Percentiles rank a stretch among this genome's conserved stretches.
Evolutionary conservation across 2,888 invertebrate species (phyloP).

Genomic region (Drymonia ruficornis): DNA sequence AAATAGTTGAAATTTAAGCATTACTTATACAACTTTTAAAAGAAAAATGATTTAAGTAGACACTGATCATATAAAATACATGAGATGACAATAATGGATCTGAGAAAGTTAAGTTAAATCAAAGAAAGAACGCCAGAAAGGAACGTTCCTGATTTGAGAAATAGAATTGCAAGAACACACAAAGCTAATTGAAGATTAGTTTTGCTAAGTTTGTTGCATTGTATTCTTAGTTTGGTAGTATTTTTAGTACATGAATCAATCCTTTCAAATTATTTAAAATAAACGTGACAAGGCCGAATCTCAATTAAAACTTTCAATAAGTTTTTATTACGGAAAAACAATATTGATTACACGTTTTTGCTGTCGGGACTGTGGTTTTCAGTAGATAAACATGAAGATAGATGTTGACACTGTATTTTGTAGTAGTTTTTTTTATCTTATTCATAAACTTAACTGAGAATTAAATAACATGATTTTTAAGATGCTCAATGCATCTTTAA

Average conservation of each 20-base stretch:
- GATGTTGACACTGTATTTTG: conserved; percentile 6
- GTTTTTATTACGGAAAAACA: conserved; percentile 45
- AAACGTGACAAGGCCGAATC: conserved; percentile 40
- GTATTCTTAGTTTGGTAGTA: conserved; percentile 3
- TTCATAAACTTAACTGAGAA: too few relatives aligned
- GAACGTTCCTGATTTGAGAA: background rate
- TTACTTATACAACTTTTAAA: too few relatives aligned
- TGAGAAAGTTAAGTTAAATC: too few relatives aligned
- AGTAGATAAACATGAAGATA: conserved; percentile 6
- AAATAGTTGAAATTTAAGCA: too few relatives aligned
- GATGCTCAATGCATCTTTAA: too few relatives aligned
- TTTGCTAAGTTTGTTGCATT: background rate
- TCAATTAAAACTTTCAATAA: conserved; percentile 34
- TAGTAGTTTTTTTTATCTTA: background rate
- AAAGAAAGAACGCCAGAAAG: too few relatives aligned
- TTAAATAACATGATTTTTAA: too few relatives aligned
- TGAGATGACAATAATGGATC: too few relatives aligned
- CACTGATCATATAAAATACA: too few relatives aligned
- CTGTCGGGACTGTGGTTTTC: conserved; percentile 19
- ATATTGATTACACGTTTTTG: conserved; percentile 39
- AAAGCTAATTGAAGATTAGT: background rate
- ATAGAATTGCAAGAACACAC: background rate
- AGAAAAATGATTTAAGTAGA: too few relatives aligned
- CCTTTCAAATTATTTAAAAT: conserved; percentile 39
- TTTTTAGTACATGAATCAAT: conserved; percentile 17